These are phyloP conservation scores for Diarsia rubi DNA, from an alignment of 2,888 invertebrate species.

Conservation along the genomic window DNA sequence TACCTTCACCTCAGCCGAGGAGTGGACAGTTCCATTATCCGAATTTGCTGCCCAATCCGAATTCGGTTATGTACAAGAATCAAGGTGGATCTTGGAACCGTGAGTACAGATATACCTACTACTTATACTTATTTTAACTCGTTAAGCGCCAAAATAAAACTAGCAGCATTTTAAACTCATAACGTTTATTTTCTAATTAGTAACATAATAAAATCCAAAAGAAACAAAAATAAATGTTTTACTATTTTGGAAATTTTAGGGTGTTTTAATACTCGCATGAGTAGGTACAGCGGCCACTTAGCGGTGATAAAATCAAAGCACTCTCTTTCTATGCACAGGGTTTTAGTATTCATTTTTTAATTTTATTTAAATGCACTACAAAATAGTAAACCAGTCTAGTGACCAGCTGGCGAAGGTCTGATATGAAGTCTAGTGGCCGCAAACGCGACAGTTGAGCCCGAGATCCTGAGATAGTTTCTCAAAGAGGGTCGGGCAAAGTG, in stretches of 20 bases:
- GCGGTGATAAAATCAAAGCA: too few relatives aligned
- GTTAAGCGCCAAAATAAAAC: too few relatives aligned
- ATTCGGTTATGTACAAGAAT: conserved; percentile 77
- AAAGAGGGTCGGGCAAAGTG: background rate
- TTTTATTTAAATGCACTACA: background rate
- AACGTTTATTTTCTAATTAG: too few relatives aligned
- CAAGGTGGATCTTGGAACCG: conserved; percentile 82
- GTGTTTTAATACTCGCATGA: too few relatives aligned
- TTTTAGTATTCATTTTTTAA: too few relatives aligned
- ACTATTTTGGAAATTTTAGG: too few relatives aligned
- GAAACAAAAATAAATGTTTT: too few relatives aligned
- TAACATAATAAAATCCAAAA: too few relatives aligned
- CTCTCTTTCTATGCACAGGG: too few relatives aligned
- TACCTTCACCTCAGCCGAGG: conserved; percentile 85
- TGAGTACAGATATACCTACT: conserved; percentile 72
- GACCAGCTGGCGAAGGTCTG: background rate
- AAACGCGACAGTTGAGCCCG: background rate
- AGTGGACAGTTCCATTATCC: conserved; percentile 82
- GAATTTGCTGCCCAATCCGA: conserved; percentile 68
- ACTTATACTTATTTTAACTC: too few relatives aligned
- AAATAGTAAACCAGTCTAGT: background rate
- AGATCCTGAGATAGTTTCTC: background rate
- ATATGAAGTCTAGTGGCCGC: background rate
- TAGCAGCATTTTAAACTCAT: too few relatives aligned
- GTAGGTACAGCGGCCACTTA: too few relatives aligned